phyloP scores from a whole-genome alignment of 2,888 invertebrate species.

The Cetonia aurata region DNA sequence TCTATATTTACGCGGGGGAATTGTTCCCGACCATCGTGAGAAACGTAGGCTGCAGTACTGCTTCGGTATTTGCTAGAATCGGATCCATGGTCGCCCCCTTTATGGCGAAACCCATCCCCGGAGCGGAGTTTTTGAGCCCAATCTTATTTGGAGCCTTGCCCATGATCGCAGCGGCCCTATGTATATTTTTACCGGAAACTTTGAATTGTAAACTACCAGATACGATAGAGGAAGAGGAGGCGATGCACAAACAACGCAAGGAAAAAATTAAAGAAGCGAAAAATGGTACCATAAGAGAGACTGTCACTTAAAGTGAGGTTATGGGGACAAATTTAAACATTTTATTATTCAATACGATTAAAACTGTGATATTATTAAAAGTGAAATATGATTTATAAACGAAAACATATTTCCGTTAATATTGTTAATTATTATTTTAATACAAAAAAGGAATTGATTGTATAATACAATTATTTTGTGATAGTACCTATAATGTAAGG shows the following conservation, averaged over 20 bases:
- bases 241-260: conserved; percentile 66
- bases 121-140: conserved; percentile 76
- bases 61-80: conserved; percentile 87
- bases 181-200: conserved; percentile 83
- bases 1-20: conserved; percentile 90
- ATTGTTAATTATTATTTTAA: too few species aligned
- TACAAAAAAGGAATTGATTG: too few species aligned
- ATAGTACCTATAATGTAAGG: too few species aligned
- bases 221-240: conserved; percentile 84
- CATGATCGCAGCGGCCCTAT: conserved; percentile 76
- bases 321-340: not conserved
- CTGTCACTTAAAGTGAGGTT: conserved; percentile 31
- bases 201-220: conserved; percentile 81
- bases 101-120: conserved; percentile 73
- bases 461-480: too few species aligned
- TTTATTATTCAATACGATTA: too few species aligned
- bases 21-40: conserved; percentile 90
- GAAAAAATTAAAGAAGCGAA: conserved; percentile 49
- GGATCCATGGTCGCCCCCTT: conserved; percentile 91
- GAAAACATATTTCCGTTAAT: too few species aligned
- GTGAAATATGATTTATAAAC: too few species aligned
- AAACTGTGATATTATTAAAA: too few species aligned
- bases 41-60: conserved; percentile 87
- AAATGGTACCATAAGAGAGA: conserved; percentile 21
- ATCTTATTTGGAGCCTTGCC: conserved; percentile 80